Percentiles rank a stretch among this genome's conserved stretches.
phyloP scores from a whole-genome alignment of 2,888 invertebrate species.

The Eupithecia abbreviata region DNA sequence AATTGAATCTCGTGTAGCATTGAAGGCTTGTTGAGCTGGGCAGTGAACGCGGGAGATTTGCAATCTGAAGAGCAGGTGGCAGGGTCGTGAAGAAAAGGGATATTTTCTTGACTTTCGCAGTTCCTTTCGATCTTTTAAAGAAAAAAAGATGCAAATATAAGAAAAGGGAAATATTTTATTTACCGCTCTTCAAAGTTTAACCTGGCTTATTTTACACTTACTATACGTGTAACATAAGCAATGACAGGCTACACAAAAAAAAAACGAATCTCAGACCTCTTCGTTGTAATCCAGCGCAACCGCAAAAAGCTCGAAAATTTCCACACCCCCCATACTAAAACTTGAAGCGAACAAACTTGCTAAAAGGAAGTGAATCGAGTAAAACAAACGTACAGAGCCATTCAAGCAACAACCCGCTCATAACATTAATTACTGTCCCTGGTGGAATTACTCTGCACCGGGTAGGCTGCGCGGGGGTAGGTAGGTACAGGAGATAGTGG shows the following conservation, averaged over 20 bases:
- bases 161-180: neutral
- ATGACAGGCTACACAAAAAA: neutral
- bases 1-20: neutral
- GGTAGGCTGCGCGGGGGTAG: neutral
- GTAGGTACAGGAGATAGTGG: neutral
- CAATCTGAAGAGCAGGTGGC: neutral
- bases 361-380: neutral
- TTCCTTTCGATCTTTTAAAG: neutral
- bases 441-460: conserved; percentile 14
- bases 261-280: neutral
- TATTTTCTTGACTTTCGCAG: neutral
- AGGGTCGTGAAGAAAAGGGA: neutral
- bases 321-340: neutral
- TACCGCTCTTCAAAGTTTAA: neutral
- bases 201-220: too few relatives aligned
- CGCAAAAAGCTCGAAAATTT: neutral
- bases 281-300: neutral
- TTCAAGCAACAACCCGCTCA: neutral
- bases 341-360: neutral
- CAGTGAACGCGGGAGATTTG: neutral
- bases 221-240: neutral
- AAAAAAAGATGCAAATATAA: neutral
- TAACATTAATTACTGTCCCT: conserved; percentile 14
- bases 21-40: neutral
- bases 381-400: neutral